Evolutionary conservation across 1,140 invertebrate species (phyloP), one percentile per base, ranked within the genome.

Genomic region (Helicoverpa zea): DNA sequence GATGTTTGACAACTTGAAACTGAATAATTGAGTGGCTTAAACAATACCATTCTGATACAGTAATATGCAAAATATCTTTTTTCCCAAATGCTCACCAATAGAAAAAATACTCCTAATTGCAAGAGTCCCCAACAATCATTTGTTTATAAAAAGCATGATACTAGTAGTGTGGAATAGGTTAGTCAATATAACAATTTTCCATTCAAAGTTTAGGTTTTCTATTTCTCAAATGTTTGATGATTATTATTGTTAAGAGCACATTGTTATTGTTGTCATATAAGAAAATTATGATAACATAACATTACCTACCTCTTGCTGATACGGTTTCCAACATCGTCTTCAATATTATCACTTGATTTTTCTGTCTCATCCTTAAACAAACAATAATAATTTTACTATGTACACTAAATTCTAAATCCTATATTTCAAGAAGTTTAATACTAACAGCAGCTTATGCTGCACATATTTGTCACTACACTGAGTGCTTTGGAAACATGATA

Each of bases 361-460:
- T 91, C 90, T 87, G 89, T 88, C 84, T 94, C 93, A 94, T 94
- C 93, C 92, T 94, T 81, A 61, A 88, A 89, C 82, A 84, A 88
- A 84, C 54, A 29, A 61, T n/a, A 35, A 74, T n/a, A 66, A 49
- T 47, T 47, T 66, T 47, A 43, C 14, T 10, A 49, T 49, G n/a
- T 47, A 47, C 1, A 11, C 13, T 18, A 66, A n/a, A 5, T 18
- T 16, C 5, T 49, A 1, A 68, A 12, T 10, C 18, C 16, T 5
- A 12, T 66, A 66, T 11, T 4, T 11, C 16, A 49, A 18, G 16
- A 18, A 14, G 10, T 16, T 13, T 68, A 13, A 68, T 13, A 13
- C 43, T 49, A 23, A 68, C n/a, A 68, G n/a, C 4, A 49, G 9
- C 35, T 16, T 18, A 16, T 43, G 29, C 35, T 47, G 18, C 63